Conservation (phyloP, 2,113 vertebrate species). For the Psilopogon haemacephalus region DNA sequence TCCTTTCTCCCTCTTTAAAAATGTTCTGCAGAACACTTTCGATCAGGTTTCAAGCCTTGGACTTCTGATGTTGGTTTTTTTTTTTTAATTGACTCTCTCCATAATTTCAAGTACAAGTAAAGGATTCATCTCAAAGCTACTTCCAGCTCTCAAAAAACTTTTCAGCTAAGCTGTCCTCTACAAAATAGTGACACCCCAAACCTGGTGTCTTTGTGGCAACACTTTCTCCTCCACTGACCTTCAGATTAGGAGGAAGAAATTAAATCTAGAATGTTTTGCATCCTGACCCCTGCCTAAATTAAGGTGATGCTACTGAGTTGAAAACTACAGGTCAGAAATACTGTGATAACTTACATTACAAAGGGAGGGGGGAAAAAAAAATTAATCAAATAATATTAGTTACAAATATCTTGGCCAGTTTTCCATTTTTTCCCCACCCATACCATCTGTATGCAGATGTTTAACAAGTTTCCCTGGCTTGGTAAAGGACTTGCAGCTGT, state of each 20-base stretch:
- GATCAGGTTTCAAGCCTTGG: background rate
- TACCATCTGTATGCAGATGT: background rate
- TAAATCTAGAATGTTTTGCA: background rate
- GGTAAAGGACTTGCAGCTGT: background rate
- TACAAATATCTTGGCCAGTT: background rate
- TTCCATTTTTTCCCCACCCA: background rate
- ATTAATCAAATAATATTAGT: rapidly evolving
- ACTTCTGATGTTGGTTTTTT: background rate
- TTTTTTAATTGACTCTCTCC: background rate
- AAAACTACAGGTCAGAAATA: background rate
- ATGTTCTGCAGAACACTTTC: background rate
- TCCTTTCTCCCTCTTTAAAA: background rate
- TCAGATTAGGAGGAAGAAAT: background rate
- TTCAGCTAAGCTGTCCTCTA: background rate
- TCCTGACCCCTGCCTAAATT: background rate
- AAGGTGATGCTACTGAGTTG: background rate
- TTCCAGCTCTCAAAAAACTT: background rate
- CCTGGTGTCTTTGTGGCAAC: background rate
- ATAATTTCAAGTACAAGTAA: background rate
- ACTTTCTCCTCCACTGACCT: background rate
- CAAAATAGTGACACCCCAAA: background rate
- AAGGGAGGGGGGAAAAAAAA: background rate
- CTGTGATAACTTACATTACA: background rate
- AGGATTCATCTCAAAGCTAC: background rate
- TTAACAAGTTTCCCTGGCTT: background rate